phyloP scores from a whole-genome alignment of 2,113 vertebrate species.

The Puma concolor region DNA sequence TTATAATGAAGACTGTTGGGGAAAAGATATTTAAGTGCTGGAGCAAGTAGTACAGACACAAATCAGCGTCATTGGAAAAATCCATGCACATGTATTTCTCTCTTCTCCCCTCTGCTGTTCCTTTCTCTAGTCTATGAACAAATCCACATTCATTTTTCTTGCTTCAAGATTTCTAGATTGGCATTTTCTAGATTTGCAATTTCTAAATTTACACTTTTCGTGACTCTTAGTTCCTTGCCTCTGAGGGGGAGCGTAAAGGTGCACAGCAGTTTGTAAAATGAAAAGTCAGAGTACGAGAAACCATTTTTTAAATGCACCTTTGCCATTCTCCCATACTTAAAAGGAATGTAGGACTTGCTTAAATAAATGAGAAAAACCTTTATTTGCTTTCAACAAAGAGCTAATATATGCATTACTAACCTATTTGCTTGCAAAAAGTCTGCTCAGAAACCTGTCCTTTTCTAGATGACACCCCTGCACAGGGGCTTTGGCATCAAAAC shows the following conservation, averaged over 20 bases:
- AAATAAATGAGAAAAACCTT: not conserved
- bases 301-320: slow-evolving; percentile 12
- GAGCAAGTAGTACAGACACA: not conserved
- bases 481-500: not conserved
- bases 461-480: not conserved
- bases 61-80: not conserved
- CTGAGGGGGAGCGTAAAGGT: slow-evolving; percentile 12
- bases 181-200: slow-evolving; percentile 10
- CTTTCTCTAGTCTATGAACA: not conserved
- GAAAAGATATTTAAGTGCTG: not conserved
- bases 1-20: not conserved
- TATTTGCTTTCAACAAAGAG: slow-evolving; percentile 51
- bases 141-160: slow-evolving; percentile 47
- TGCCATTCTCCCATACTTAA: not conserved
- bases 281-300: slow-evolving; percentile 24
- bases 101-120: not conserved
- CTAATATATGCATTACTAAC: not conserved
- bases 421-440: not conserved
- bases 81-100: not conserved
- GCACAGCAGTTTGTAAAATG: slow-evolving; percentile 7
- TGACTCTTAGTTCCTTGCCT: not conserved
- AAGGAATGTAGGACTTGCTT: slow-evolving; percentile 38
- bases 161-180: slow-evolving; percentile 47
- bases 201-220: slow-evolving; percentile 43
- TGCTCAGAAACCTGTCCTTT: not conserved